A percentile compares a stretch with the other conserved stretches of the same genome.
phyloP scores from a whole-genome alignment of 2,888 invertebrate genomes.

The Agrochola lychnidis region DNA sequence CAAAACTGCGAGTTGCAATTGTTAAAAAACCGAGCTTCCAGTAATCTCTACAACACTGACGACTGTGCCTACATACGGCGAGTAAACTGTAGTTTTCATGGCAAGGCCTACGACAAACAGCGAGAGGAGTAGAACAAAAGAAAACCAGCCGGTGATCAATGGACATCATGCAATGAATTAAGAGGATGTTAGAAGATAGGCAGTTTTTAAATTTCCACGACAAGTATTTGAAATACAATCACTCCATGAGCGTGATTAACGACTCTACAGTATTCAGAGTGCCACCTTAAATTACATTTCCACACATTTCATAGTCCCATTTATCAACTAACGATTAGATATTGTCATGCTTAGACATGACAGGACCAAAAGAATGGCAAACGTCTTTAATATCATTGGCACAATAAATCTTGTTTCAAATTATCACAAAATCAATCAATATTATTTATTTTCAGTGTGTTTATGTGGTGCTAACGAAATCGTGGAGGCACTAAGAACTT shows the following conservation, averaged over 20 bases:
- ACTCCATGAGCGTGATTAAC: neutral
- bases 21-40: no score
- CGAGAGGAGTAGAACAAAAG: neutral
- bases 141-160: neutral
- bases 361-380: neutral
- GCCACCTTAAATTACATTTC: neutral
- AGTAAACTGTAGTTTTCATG: no score
- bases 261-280: neutral
- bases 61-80: no score
- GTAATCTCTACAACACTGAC: no score
- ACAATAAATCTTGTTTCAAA: conserved; percentile 23
- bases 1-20: no score
- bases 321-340: conserved; percentile 28
- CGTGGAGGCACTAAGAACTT: conserved; percentile 47
- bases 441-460: conserved; percentile 24
- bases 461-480: conserved; percentile 35
- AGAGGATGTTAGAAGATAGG: neutral
- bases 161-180: neutral
- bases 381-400: conserved; percentile 15
- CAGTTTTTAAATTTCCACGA: neutral
- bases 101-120: neutral
- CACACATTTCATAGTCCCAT: neutral
- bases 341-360: neutral
- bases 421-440: conserved; percentile 33
- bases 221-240: neutral